These are phyloP conservation scores for Enteromius mattozi DNA, from an alignment of 2,797 vertebrate genomes.

Conservation along the genomic window DNA sequence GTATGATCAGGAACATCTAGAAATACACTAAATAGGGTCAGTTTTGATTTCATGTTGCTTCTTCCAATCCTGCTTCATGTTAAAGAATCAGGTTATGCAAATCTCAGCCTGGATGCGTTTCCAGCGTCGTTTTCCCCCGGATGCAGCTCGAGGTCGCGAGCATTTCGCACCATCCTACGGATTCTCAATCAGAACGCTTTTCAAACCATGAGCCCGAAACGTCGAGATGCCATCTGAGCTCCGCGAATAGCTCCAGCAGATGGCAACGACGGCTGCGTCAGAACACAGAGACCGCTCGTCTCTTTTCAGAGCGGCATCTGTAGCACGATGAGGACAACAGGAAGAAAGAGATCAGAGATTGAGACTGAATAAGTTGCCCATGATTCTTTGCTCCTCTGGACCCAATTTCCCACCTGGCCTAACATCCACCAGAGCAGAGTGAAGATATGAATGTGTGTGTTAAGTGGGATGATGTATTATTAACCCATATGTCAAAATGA, in stretches of 20 bases:
- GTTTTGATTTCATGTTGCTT: constrained; percentile 20
- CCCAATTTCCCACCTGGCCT: constrained; percentile 57
- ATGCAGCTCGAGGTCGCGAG: not conserved
- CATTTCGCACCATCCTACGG: constrained; percentile 13
- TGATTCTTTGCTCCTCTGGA: constrained; percentile 45
- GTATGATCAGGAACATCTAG: not conserved
- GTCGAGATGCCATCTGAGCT: not conserved
- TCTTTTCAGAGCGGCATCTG: constrained; percentile 37
- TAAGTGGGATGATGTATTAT: constrained; percentile 16
- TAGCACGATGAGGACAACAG: not conserved
- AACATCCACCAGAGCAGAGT: constrained; percentile 50
- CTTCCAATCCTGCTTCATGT: constrained; percentile 5
- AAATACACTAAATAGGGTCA: not conserved
- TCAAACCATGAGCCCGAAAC: constrained; percentile 5
- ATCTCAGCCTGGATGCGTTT: not conserved
- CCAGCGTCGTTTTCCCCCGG: not conserved
- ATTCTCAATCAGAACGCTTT: constrained; percentile 9
- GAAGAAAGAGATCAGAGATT: constrained; percentile 21
- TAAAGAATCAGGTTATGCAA: not conserved
- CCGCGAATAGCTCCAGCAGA: constrained; percentile 23
- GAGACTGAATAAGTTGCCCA: constrained; percentile 25
- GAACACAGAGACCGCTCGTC: constrained; percentile 2
- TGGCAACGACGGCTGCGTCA: not conserved
- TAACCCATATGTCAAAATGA: not conserved
- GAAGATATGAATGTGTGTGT: constrained; percentile 38